Base-by-base conservation (phyloP, 2,797 vertebrate genomes). In the Siniperca scherzeri region DNA sequence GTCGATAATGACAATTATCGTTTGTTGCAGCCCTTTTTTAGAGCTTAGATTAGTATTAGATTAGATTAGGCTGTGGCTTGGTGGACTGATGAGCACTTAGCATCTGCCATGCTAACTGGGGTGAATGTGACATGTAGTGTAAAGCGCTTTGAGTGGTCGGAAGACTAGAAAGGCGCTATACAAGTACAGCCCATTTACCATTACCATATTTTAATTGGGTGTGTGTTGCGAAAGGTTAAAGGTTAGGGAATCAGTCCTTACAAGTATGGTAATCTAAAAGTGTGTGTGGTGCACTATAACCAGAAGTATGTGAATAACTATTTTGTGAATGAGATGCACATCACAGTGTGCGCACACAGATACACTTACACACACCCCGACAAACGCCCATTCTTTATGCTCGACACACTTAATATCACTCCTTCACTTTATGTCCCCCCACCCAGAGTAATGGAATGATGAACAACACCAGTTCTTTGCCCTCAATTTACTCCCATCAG, bases 401-500 rank as follows among this genome's bases (percentile, higher is more conserved):
- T 62, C 82, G 30, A 53, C 70, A 64, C 46, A 67, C 77, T 83
- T 74, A 82, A 88, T 81, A 85, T 87, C 60, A 59, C 44, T 60
- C 19, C 64, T 64, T 73, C 69, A 27, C 50, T 77, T 64, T 33
- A 30, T 42, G 66, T 61, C 53, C 72, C 78, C 1, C 25, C 80
- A 70, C 53, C 73, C 78, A 30, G 42, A 83, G 82, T 83, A 83
- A 91, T 87, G 77, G 74, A 71, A 89, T 88, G 88, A 93, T 91
- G 90, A 94, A 91, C 85, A 88, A 71, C 90, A 77, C 21, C 78
- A 71, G 75, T 78, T 86, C 83, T 87, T 74, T 87, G 84, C 85
- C 86, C 89, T 88, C 87, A 76, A 83, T 91, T 92, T 87, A 91
- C 92, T 92, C 88, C 87, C 83, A 86, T 94, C 87, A 90, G 80